Conservation (phyloP, 2,797 vertebrate species). For the Macropus fuliginosus region DNA sequence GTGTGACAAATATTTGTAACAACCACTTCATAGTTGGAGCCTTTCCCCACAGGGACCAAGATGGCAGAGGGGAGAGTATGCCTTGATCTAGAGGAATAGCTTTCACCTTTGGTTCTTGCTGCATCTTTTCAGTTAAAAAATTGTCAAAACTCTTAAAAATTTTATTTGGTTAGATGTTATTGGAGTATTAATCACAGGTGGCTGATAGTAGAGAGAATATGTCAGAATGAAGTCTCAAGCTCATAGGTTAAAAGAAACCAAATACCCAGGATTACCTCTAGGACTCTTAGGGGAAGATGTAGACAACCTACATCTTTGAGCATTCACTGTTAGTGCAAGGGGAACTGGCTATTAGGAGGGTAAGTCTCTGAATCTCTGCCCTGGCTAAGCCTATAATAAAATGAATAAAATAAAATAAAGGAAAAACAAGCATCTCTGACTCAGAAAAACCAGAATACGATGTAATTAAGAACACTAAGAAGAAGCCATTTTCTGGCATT, state of each 20-base stretch:
- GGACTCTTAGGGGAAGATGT: not conserved
- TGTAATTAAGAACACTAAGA: not conserved
- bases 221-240: not conserved
- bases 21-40: not conserved
- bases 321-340: not conserved
- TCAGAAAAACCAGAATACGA: not conserved
- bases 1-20: not conserved
- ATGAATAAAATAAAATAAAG: not conserved
- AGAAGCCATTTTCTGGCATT: not conserved
- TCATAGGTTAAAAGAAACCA: not conserved
- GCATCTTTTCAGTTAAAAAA: not conserved
- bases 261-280: not conserved
- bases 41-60: not conserved
- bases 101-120: not conserved
- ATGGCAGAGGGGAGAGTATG: not conserved
- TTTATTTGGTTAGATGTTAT: not conserved
- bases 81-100: not conserved
- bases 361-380: not conserved
- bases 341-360: not conserved
- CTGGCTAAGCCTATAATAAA: not conserved
- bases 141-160: not conserved
- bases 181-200: not conserved
- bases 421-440: not conserved
- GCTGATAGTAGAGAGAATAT: not conserved
- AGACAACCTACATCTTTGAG: not conserved